Base-by-base conservation (phyloP, 2,113 vertebrate genomes). In the Tetrax tetrax region DNA sequence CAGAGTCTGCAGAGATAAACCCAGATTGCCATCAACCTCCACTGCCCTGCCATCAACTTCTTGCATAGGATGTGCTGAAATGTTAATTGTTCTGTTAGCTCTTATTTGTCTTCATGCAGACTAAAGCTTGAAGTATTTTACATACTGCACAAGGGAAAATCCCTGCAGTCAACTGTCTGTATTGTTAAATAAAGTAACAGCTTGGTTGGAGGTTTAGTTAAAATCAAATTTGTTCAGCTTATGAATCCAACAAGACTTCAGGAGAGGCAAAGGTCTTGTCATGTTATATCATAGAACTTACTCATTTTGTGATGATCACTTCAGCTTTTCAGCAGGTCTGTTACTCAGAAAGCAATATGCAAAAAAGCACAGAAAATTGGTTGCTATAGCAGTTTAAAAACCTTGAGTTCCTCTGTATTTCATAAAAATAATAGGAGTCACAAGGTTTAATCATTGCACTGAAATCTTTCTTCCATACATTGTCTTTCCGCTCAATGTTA, bases 321-420 rank as follows among this genome's bases (percentile, higher is more conserved):
- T 96, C 77, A 79, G 53, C 60, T 93, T 92, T 91, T 95, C 94
- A 89, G 54, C 68, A 95, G 31, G 43, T 80, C 27, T 83, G 76
- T 92, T 96, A 17, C 79, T 95, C 83, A 83, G 79, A 95, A 94
- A 88, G 83, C 80, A 95, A 74, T 90, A n/a, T 3, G 5, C 8
- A 90, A 79, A 96, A 75, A 87, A 18, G 33, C 53, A 80, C 50
- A 72, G 29, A 96, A 92, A 84, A 79, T 21, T n/a, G 76, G 66
- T 87, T 90, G 78, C 65, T 95, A 37, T 82, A 86, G 91, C 48
- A 57, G 25, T 65, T 95, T 79, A 82, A 82, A 80, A 78, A 87
- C 43, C 77, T 94, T 83, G 51, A 87, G 80, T 90, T 97, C 76
- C 96, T 91, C 79, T 81, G 60, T 94, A 82, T 95, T 96, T 87